A percentile compares a stretch with the other conserved stretches of the same genome.
These are phyloP conservation scores for Cyaniris semiargus DNA, from an alignment of 2,888 invertebrate species.

Conservation along the genomic window DNA sequence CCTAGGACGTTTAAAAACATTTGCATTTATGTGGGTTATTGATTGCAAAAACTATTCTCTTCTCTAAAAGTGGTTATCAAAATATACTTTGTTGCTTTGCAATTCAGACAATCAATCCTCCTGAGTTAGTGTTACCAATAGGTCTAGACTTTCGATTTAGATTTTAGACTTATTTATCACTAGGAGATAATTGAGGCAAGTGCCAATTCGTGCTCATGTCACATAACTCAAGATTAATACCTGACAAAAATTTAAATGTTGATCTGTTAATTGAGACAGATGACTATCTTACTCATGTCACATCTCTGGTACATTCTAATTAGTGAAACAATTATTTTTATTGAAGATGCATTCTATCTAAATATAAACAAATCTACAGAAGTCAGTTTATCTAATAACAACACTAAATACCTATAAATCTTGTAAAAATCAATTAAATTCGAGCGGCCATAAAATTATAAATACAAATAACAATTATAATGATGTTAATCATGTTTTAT, in stretches of 20 bases:
- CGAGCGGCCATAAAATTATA: no score
- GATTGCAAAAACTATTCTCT: not conserved
- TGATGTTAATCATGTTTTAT: no score
- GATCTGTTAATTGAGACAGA: slow-evolving; percentile 6
- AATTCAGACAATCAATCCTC: not conserved
- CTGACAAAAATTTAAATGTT: slow-evolving; percentile 8
- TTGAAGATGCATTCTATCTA: not conserved
- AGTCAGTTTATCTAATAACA: not conserved
- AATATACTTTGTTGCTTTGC: not conserved
- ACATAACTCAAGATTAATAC: not conserved
- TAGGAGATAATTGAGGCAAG: not conserved
- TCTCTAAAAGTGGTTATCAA: not conserved
- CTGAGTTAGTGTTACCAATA: not conserved
- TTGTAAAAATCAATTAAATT: no score
- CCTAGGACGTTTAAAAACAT: slow-evolving; percentile 14
- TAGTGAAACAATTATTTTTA: not conserved
- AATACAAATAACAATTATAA: no score
- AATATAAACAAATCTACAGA: not conserved
- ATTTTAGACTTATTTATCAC: not conserved
- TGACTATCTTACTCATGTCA: not conserved
- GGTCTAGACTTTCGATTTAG: not conserved
- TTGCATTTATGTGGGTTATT: not conserved
- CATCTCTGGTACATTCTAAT: not conserved
- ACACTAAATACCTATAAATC: no score
- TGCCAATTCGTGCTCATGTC: slow-evolving; percentile 14